Evolutionary conservation across 2,888 invertebrate species (phyloP).

Genomic region (Drosophila mayaguana): DNA sequence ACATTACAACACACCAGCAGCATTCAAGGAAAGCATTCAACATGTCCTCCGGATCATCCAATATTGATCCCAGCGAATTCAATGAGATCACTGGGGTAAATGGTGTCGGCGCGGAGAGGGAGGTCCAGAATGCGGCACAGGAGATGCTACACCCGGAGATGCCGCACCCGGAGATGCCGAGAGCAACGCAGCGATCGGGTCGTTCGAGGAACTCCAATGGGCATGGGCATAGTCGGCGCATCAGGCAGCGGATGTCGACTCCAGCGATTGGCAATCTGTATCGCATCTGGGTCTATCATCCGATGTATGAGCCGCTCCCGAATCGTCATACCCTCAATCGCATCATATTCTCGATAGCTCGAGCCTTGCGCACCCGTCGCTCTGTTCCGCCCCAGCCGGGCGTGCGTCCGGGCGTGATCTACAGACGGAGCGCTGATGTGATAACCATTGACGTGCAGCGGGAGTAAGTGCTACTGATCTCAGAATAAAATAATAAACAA

Average conservation of each 20-base stretch:
- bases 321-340: conserved; percentile 7
- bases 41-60: conserved; percentile 42
- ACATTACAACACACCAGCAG: neutral
- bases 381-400: conserved; percentile 1
- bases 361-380: conserved; percentile 14
- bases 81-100: neutral
- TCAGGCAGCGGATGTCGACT: neutral
- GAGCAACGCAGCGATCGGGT: neutral
- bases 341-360: conserved; percentile 24
- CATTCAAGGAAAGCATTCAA: conserved; percentile 1
- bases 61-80: conserved; percentile 36
- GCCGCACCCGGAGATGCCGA: too few species aligned
- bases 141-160: neutral
- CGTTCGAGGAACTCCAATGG: neutral
- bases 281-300: conserved; percentile 12
- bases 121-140: neutral
- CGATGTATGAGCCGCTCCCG: neutral
- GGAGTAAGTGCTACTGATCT: neutral
- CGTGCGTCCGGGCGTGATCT: conserved; percentile 20
- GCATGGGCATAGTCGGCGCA: neutral
- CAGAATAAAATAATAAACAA: neutral
- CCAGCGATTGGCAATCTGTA: conserved; percentile 1
- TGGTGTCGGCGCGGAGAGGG: fast-evolving
- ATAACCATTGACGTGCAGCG: conserved; percentile 12
- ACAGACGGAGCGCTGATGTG: neutral